Percentiles rank a stretch among this genome's conserved stretches.
Evolutionary conservation across 1,140 invertebrate species (phyloP).

Genomic region (Drosophila melanica): DNA sequence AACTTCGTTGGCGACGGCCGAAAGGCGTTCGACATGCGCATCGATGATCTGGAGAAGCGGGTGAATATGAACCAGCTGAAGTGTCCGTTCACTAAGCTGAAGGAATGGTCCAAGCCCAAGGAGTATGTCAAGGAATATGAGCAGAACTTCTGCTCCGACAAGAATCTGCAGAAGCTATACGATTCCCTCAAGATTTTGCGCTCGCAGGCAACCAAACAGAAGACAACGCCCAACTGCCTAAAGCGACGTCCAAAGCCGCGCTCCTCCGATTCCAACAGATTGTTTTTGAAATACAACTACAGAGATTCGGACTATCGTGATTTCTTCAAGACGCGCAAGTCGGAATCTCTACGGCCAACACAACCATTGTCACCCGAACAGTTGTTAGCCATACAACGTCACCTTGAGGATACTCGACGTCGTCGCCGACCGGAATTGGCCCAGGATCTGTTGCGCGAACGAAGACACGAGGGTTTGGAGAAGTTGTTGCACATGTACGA

Average conservation of each 20-base stretch:
- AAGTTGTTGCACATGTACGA: slow-evolving; percentile 64
- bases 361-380: slow-evolving; percentile 1
- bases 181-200: slow-evolving; percentile 53
- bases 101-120: slow-evolving; percentile 76
- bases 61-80: slow-evolving; percentile 47
- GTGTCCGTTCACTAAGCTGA: slow-evolving; percentile 73
- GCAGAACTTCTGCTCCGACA: slow-evolving; percentile 76
- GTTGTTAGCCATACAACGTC: slow-evolving; percentile 2
- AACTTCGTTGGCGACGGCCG: slow-evolving; percentile 45
- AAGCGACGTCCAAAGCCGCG: slow-evolving; percentile 17
- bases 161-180: slow-evolving; percentile 69
- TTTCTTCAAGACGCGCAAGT: slow-evolving; percentile 6
- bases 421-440: neutral
- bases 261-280: neutral
- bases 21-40: slow-evolving; percentile 72
- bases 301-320: neutral
- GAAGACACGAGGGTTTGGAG: slow-evolving; percentile 56
- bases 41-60: slow-evolving; percentile 72
- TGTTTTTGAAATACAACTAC: neutral
- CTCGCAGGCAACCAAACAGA: slow-evolving; percentile 33
- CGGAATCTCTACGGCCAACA: neutral
- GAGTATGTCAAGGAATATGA: slow-evolving; percentile 65
- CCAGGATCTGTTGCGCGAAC: slow-evolving; percentile 42
- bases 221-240: slow-evolving; percentile 55
- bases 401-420: neutral